phyloP scores from a whole-genome alignment of 2,113 vertebrate genomes.

The Oceanites oceanicus region DNA sequence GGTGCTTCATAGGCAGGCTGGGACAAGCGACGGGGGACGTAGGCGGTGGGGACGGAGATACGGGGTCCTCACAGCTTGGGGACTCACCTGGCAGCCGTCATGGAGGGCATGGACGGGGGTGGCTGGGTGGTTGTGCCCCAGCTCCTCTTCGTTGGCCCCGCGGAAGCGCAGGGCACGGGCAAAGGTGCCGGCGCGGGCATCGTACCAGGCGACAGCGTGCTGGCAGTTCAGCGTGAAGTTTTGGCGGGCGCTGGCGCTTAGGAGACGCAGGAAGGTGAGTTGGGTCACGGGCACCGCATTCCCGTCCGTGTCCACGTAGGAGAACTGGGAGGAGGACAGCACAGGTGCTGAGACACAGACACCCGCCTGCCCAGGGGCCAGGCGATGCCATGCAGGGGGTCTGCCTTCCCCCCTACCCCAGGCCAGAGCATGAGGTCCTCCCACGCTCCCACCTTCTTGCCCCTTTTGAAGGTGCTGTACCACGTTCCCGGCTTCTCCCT shows the following conservation, averaged over 20 bases:
- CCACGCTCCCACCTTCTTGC: slow-evolving; percentile 81
- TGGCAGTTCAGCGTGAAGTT: slow-evolving; percentile 87
- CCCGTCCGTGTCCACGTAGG: slow-evolving; percentile 84
- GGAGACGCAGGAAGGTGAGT: slow-evolving; percentile 88
- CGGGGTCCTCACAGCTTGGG: neutral
- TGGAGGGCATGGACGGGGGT: slow-evolving; percentile 73
- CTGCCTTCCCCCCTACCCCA: too few relatives aligned
- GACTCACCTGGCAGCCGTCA: slow-evolving; percentile 87
- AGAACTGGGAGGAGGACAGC: slow-evolving; percentile 73
- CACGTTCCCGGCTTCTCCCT: slow-evolving; percentile 87
- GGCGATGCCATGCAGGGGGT: fast-evolving
- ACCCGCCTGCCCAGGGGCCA: fast-evolving
- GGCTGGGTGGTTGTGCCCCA: slow-evolving; percentile 78
- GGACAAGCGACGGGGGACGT: fast-evolving
- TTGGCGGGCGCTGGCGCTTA: slow-evolving; percentile 85
- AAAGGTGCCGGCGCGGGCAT: slow-evolving; percentile 70
- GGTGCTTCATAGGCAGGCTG: neutral
- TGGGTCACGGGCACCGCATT: slow-evolving; percentile 84
- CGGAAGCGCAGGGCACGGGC: slow-evolving; percentile 78
- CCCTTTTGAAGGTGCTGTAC: slow-evolving; percentile 88
- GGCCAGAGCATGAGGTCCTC: neutral
- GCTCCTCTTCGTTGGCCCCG: slow-evolving; percentile 81
- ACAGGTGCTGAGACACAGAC: neutral
- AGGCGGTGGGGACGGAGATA: neutral
- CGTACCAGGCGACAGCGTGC: slow-evolving; percentile 86